Evolutionary conservation across 2,113 vertebrate species (phyloP), one percentile per base, ranked within the genome.

Genomic region (Entelurus aequoreus): DNA sequence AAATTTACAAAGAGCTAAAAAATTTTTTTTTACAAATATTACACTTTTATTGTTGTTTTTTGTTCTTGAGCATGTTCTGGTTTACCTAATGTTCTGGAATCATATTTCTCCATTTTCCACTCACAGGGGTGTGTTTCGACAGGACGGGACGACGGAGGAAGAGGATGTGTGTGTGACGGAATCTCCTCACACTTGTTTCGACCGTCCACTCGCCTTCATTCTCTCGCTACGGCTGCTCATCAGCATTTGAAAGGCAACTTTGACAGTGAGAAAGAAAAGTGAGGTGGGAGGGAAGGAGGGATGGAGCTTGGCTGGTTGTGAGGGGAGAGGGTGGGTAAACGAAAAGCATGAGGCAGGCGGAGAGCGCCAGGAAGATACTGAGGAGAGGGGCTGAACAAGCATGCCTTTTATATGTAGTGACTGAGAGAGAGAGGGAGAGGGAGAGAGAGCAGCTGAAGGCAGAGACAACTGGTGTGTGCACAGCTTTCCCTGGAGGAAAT

Each of bases 181-280:
- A 92, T 92, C 88, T 89, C 87, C 55, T 82, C 83, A 83, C 81
- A 84, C 81, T 86, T 85, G 83, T 86, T 88, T 80, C 83, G 85
- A 75, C 77, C 79, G 78, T 80, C 74, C 84, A 68, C 64, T 62
- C 74, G 71, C 81, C 73, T 60, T 69, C 69, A 70, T 76, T 72
- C 60, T 63, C 78, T 90, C 80, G 80, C 77, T 83, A 87, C 62
- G 80, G 81, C 84, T 90, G 83, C 88, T 90, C 88, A 85, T 89
- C 91, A 91, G 90, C 88, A 90, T 91, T 91, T 91, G 91, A 85
- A 91, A 91, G 86, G 90, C 88, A 88, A 88, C 89, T 91, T 90
- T 90, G 90, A 92, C 91, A 91, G 89, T 88, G 89, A 91, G 87
- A 91, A 90, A 90, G 89, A 89, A 90, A 57, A 90, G 85, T 87